Conservation (phyloP, 2,888 invertebrate species). For the Agrochola macilenta region DNA sequence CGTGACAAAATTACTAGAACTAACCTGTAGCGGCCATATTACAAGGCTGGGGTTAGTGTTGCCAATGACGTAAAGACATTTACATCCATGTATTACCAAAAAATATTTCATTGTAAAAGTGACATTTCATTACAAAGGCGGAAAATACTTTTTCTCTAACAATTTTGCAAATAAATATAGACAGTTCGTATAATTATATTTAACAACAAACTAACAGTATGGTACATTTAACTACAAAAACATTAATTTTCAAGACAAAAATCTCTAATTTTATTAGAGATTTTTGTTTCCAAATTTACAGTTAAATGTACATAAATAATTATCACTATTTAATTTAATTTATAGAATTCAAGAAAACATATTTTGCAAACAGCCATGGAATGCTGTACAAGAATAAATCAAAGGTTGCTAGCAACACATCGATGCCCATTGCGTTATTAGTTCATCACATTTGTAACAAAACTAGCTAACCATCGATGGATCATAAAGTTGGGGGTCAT, state of each 20-base stretch:
- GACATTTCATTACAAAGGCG: slow-evolving; percentile 3
- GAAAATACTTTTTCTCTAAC: background rate
- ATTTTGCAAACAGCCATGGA: background rate
- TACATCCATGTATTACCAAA: slow-evolving; percentile 47
- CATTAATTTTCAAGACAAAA: no score
- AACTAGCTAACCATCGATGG: background rate
- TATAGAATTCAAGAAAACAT: background rate
- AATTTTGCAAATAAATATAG: background rate
- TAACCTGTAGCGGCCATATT: slow-evolving; percentile 94
- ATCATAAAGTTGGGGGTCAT: background rate
- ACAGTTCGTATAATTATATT: background rate
- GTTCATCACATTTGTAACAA: background rate
- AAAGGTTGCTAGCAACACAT: background rate
- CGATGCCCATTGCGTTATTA: background rate
- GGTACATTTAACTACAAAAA: background rate
- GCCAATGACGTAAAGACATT: slow-evolving; percentile 78
- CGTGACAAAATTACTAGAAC: slow-evolving; percentile 90
- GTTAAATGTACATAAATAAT: no score
- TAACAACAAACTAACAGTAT: background rate
- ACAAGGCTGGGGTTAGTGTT: slow-evolving; percentile 89
- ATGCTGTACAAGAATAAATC: background rate
- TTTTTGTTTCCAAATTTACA: background rate
- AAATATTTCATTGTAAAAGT: slow-evolving; percentile 11
- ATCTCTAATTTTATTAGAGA: no score
- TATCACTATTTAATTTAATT: background rate